phyloP scores from a whole-genome alignment of 2,113 vertebrate genomes.

The Tenebrosternarchus preto region DNA sequence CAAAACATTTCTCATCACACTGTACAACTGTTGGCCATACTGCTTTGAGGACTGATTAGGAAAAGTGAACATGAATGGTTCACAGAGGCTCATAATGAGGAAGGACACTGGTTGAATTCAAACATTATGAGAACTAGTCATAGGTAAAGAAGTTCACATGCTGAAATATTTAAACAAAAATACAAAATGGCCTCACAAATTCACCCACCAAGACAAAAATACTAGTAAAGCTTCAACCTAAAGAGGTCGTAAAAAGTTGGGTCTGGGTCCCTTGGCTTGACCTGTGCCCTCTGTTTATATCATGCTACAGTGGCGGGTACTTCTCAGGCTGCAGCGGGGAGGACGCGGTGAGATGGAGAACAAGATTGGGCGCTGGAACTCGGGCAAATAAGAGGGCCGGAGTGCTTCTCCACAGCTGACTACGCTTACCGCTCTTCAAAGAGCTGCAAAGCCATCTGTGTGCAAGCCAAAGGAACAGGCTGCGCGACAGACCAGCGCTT shows the following conservation, averaged over 20 bases:
- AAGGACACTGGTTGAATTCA: too few relatives aligned
- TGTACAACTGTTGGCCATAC: too few relatives aligned
- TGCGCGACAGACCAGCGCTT: not conserved
- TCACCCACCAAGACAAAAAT: not conserved
- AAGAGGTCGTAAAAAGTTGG: not conserved
- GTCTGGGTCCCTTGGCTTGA: not conserved
- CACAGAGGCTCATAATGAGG: too few relatives aligned
- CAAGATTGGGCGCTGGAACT: not conserved
- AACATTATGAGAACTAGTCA: too few relatives aligned
- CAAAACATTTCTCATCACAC: too few relatives aligned
- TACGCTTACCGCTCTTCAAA: constrained; percentile 62
- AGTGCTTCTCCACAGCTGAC: constrained; percentile 62
- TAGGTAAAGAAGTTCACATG: too few relatives aligned
- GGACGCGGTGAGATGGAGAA: constrained; percentile 21
- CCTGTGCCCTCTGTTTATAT: constrained; percentile 58
- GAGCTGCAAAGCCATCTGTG: constrained; percentile 25
- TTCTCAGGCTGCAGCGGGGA: constrained; percentile 4
- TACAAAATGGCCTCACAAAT: not conserved
- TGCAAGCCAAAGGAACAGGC: not conserved
- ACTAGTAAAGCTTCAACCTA: not conserved
- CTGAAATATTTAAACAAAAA: too few relatives aligned
- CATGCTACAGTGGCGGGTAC: constrained; percentile 64
- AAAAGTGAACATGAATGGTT: too few relatives aligned
- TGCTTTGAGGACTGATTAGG: too few relatives aligned
- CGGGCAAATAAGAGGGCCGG: constrained; percentile 46